These are phyloP conservation scores for Gymnogyps californianus DNA, from an alignment of 2,113 vertebrate genomes.

Conservation along the genomic window DNA sequence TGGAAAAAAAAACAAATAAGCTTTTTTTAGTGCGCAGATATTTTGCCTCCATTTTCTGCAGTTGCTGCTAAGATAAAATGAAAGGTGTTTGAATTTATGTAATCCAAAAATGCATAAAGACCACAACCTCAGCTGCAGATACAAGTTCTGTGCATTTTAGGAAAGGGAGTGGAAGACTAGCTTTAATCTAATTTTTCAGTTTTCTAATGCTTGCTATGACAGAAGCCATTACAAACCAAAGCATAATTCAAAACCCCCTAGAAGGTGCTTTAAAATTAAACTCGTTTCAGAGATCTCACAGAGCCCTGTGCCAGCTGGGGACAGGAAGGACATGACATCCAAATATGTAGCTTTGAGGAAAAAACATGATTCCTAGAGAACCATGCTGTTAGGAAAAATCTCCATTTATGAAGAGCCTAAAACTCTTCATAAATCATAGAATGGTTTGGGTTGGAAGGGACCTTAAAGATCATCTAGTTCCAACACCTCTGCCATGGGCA, in stretches of 20 bases:
- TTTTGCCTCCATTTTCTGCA: not conserved
- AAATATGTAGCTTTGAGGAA: not conserved
- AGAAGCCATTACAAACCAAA: not conserved
- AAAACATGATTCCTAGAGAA: not conserved
- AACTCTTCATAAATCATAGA: not conserved
- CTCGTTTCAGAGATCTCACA: not conserved
- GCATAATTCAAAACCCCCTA: not conserved
- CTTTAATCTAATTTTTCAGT: not conserved
- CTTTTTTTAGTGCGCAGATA: fast-evolving
- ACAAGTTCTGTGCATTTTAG: not conserved
- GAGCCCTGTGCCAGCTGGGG: not conserved
- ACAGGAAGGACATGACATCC: not conserved
- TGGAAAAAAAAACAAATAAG: not conserved
- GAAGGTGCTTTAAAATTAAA: not conserved
- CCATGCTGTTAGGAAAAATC: not conserved
- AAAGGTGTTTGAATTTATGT: not conserved
- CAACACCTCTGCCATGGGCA: no score
- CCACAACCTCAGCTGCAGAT: not conserved
- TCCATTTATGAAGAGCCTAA: not conserved
- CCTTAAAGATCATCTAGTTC: no score
- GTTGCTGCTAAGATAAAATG: not conserved
- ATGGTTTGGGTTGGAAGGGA: no score
- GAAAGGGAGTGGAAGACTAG: not conserved
- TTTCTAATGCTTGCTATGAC: not conserved
- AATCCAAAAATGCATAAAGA: not conserved